These are phyloP conservation scores for Triplophysa tibetana DNA, from an alignment of 2,113 vertebrate species.

Conservation along the genomic window DNA sequence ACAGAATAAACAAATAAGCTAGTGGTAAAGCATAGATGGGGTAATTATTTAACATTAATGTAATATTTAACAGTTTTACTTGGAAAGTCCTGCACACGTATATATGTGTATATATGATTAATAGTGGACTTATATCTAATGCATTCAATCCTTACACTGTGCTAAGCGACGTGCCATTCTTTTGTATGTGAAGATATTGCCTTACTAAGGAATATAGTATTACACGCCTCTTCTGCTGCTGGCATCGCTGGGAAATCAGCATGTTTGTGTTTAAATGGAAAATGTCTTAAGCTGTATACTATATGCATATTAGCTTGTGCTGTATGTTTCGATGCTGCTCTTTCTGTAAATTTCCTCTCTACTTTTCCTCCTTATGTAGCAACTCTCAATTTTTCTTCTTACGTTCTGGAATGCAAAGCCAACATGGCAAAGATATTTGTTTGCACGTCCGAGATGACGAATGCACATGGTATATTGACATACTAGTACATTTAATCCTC, in stretches of 20 bases:
- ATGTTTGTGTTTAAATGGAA: slow-evolving; percentile 59
- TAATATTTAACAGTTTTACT: not conserved
- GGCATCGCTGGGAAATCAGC: slow-evolving; percentile 59
- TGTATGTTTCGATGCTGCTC: slow-evolving; percentile 60
- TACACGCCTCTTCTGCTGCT: slow-evolving; percentile 47
- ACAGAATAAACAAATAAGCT: slow-evolving; percentile 35
- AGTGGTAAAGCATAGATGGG: not conserved
- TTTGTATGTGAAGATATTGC: slow-evolving; percentile 33
- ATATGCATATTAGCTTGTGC: slow-evolving; percentile 52
- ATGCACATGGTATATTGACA: slow-evolving; percentile 34
- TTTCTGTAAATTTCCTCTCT: not conserved
- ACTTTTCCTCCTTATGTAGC: slow-evolving; percentile 46
- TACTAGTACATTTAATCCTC: not conserved
- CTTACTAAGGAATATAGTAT: slow-evolving; percentile 41
- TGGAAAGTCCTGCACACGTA: slow-evolving; percentile 1
- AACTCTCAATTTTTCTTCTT: slow-evolving; percentile 46
- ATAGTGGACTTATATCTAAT: not conserved
- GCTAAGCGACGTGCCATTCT: slow-evolving; percentile 23
- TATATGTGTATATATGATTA: slow-evolving; percentile 9
- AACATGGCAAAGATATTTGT: slow-evolving; percentile 28
- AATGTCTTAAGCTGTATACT: slow-evolving; percentile 74
- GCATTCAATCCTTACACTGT: slow-evolving; percentile 33
- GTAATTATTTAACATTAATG: not conserved
- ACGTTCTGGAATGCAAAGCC: not conserved
- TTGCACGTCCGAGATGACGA: slow-evolving; percentile 50